Evolutionary conservation across 2,797 vertebrate genomes (phyloP), one percentile per base, ranked within the genome.

Genomic region (Acanthis flammea): DNA sequence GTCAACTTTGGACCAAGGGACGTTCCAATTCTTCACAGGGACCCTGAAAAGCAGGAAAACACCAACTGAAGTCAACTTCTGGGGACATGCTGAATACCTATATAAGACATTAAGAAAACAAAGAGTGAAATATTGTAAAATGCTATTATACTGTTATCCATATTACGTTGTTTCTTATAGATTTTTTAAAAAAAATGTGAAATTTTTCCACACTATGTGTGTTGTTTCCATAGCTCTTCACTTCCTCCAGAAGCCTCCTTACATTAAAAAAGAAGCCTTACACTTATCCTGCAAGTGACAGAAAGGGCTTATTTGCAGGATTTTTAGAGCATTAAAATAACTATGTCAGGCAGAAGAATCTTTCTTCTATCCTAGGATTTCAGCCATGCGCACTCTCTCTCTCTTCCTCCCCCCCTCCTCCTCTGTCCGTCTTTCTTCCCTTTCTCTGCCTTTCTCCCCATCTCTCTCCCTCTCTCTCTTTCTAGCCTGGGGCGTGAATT

Each of bases 101-200:
- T 98, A 98, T 99, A 98, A 99, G 99, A 99, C 99, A 98, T 98
- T 98, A 98, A 98, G 98, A 98, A 98, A 99, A 98, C 98, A 99
- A 98, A 99, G 99, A 99, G 98, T 98, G 99, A 99, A 99, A 98
- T 99, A 99, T 99, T 99, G 99, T 99, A 99, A 99, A 97, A 99
- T 99, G 99, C 98, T 99, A 99, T 99, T 99, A 99, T 99, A 99
- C 99, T 99, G 99, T 99, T 99, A 99, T 99, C 99, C 99, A 99
- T 99, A 99, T 99, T 99, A 99, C 98, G 98, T 99, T 99, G 99
- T 99, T 99, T 99, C 99, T 99, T 99, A 99, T 99, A 99, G 99
- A 99, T 99, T 99, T 99, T 98, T 98, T 98, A 98, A 98, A 99
- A 99, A 99, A 98, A 99, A 99, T 99, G 99, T 99, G 98, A 99